Evolutionary conservation across 2,888 invertebrate species (phyloP).

Genomic region (Cetonia aurata): DNA sequence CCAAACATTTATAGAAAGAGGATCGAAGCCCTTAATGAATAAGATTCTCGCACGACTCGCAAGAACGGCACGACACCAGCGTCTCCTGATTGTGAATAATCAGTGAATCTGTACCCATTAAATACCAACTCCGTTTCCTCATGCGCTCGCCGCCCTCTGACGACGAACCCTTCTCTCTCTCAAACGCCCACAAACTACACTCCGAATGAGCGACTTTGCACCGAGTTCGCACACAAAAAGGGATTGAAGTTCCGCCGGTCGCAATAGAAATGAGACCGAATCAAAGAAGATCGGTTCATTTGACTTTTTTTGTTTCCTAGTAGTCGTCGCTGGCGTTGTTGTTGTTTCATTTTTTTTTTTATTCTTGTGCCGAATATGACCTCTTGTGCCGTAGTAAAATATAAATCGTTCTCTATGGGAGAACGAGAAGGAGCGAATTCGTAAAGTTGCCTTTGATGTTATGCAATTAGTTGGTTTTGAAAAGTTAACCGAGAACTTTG

Average conservation of each 20-base stretch:
- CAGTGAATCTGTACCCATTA: conserved; percentile 60
- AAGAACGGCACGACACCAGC: conserved; percentile 1
- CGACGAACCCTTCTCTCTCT: conserved; percentile 11
- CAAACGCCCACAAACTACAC: not conserved
- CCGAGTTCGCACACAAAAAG: conserved; percentile 62
- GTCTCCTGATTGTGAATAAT: conserved; percentile 45
- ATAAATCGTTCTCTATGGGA: conserved; percentile 12
- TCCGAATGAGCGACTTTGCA: conserved; percentile 58
- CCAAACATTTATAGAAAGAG: not conserved
- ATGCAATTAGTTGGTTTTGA: conserved; percentile 49
- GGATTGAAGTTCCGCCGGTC: conserved; percentile 55
- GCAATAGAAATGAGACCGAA: conserved; percentile 61
- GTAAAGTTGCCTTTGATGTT: conserved; percentile 47
- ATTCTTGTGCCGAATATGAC: conserved; percentile 30
- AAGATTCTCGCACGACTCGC: conserved; percentile 16
- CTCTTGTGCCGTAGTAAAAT: conserved; percentile 15
- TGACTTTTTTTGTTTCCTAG: conserved; percentile 54
- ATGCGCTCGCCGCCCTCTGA: not conserved
- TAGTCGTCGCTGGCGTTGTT: not conserved
- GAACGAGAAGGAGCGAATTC: not conserved
- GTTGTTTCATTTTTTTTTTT: conserved; percentile 28
- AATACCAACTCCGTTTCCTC: conserved; percentile 52
- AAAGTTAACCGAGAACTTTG: conserved; percentile 34
- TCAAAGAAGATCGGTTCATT: conserved; percentile 62
- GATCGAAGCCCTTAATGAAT: conserved; percentile 19